Percentiles rank a stretch among this genome's conserved stretches.
phyloP scores from a whole-genome alignment of 2,888 invertebrate genomes.

The Drosophila atripex region DNA sequence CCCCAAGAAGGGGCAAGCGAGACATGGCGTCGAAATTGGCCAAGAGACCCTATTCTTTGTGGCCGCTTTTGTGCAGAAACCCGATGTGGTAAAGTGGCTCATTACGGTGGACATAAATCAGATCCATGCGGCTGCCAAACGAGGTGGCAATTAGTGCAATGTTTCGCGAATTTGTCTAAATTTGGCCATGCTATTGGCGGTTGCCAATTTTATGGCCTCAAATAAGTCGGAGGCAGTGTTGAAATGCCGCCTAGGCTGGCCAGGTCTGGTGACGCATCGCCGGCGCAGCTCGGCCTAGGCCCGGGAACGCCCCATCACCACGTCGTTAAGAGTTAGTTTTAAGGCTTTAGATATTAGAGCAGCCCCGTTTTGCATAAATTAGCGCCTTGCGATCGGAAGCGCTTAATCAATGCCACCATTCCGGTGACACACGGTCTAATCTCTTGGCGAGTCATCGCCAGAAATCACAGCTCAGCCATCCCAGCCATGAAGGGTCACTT shows the following conservation, averaged over 20 bases:
- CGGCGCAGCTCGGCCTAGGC: background rate
- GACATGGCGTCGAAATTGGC: background rate
- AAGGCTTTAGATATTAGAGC: constrained; percentile 3
- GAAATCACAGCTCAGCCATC: constrained; percentile 1
- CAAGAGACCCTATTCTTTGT: constrained; percentile 4
- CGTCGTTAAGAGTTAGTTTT: constrained; percentile 19
- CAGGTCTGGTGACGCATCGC: constrained; percentile 13
- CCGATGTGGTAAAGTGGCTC: constrained; percentile 25
- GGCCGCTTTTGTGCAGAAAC: background rate
- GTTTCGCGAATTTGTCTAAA: constrained; percentile 50
- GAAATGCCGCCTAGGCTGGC: constrained; percentile 37
- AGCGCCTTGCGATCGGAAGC: constrained; percentile 29
- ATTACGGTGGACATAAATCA: constrained; percentile 45
- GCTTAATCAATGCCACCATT: constrained; percentile 26
- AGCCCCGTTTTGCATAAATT: constrained; percentile 34
- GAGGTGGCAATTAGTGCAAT: constrained; percentile 50
- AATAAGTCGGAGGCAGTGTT: constrained; percentile 48
- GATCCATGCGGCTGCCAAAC: constrained; percentile 37
- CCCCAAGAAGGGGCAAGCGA: background rate
- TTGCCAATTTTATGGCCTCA: constrained; percentile 43
- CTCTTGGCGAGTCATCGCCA: constrained; percentile 2
- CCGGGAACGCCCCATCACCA: constrained; percentile 6
- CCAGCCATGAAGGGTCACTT: constrained; percentile 2
- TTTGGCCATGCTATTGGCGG: constrained; percentile 46
- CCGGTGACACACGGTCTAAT: constrained; percentile 19